Evolutionary conservation across 2,113 vertebrate species (phyloP).

Genomic region (Nipponia nippon): DNA sequence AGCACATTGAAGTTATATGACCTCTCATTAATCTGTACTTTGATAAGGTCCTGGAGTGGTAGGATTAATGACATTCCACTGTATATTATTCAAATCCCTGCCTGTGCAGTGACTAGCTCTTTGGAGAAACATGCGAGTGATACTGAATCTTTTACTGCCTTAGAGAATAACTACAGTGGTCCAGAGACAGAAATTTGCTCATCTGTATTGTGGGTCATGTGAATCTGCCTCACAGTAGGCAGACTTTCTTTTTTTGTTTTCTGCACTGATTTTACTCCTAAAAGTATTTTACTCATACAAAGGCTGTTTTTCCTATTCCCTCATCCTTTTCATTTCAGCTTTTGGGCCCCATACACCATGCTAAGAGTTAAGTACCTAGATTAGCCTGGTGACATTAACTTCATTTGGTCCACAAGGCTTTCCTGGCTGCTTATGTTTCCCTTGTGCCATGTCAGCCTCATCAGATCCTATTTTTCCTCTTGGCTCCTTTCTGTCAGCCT

Average conservation of each 20-base stretch:
- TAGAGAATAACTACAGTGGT: not conserved
- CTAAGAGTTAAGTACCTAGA: not conserved
- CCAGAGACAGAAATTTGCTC: not conserved
- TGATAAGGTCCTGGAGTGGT: slow-evolving; percentile 18
- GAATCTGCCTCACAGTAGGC: not conserved
- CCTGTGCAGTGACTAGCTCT: not conserved
- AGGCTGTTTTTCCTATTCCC: not conserved
- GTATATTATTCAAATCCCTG: slow-evolving; percentile 49
- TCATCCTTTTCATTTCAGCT: not conserved
- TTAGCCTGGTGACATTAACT: not conserved
- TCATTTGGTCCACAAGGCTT: not conserved
- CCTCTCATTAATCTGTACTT: slow-evolving; percentile 51
- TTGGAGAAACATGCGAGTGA: not conserved
- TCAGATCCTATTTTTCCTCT: slow-evolving; percentile 31
- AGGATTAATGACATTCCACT: slow-evolving; percentile 35
- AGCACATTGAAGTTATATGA: slow-evolving; percentile 17
- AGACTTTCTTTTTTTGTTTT: not conserved
- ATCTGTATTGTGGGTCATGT: not conserved
- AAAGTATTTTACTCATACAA: not conserved
- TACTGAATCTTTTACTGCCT: not conserved
- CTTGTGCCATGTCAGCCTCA: not conserved
- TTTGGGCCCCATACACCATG: not conserved
- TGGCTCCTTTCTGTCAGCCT: slow-evolving; percentile 13
- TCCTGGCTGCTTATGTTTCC: not conserved
- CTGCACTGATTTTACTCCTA: not conserved